Evolutionary conservation across 2,888 invertebrate genomes (phyloP), one percentile per base, ranked within the genome.

Genomic region (Watsonalla binaria): DNA sequence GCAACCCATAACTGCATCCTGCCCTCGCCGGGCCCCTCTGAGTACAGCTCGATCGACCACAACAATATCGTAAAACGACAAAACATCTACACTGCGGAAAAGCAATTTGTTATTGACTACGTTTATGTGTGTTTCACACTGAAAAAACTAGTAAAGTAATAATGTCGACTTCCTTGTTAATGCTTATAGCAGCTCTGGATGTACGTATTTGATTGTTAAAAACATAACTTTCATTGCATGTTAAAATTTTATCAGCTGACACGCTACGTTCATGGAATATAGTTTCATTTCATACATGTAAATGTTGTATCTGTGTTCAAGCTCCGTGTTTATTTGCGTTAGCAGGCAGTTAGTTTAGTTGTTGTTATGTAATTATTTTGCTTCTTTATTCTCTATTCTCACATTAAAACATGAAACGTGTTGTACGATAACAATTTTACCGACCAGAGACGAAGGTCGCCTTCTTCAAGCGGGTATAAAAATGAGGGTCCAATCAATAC

Each of bases 1-100:
- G 69, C 72, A 68, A 76, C 65, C 78, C 74, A 74, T 77, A 78
- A 75, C 73, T 74, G 77, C 76, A 78, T 76, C 76, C 76, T 74
- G 70, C 57, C 80, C 76, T 78, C 71, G 70, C 62, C 62, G 57
- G 61, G 61, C 62, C 65, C 52, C 66, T 61, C 59, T 63, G 65
- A 42, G 42, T 11, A 2, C 42, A 11, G 42, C 42, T 11, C 62
- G 64, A 66, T 62, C 47, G 59, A 64, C 60, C 60, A 56, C 54
- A 52, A 45, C 52, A 52, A 49, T 37, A 15, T 5, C 9, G 15
- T 9, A 35, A 48, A 8, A 5, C 34, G 34, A 13, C 47, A 6
- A 47, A 34, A 13, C 8, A 7, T 7, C 24, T 24, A 5, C 24
- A 24, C 7, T 47, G 33, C n/a, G 6, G 11, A 33, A 33, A 47